phyloP scores from a whole-genome alignment of 1,140 invertebrate species.

The Sitobion miscanthi region DNA sequence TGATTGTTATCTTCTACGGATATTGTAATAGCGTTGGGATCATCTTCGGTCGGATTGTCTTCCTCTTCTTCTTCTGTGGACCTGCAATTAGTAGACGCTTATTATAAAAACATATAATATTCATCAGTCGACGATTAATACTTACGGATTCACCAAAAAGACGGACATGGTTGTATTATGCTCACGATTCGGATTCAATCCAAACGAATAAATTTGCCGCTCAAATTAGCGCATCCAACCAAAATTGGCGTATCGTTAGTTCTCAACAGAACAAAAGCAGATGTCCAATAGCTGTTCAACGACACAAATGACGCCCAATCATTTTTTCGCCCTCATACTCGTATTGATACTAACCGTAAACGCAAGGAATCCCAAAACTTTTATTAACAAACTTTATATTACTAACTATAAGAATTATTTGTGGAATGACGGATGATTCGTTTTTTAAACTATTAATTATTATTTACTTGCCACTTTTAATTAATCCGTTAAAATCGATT shows the following conservation, averaged over 20 bases:
- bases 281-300: conserved; percentile 53
- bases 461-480: not conserved
- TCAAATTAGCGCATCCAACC: conserved; percentile 52
- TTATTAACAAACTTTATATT: not conserved
- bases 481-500: not conserved
- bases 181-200: not conserved
- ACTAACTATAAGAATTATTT: not conserved
- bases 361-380: not conserved
- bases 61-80: conserved; percentile 56
- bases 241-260: conserved; percentile 44
- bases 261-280: conserved; percentile 41
- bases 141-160: conserved; percentile 57
- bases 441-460: not conserved
- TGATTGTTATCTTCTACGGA: conserved; percentile 50
- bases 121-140: not conserved
- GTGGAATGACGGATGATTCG: not conserved
- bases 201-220: conserved; percentile 44
- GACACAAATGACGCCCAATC: conserved; percentile 50
- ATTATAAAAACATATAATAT: not conserved
- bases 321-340: not conserved
- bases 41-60: conserved; percentile 47
- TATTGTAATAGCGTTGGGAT: conserved; percentile 52
- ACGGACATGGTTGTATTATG: conserved; percentile 34
- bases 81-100: conserved; percentile 3
- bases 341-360: conserved; percentile 21